Conservation (phyloP, 1,140 invertebrate genomes). For the Caerostris darwini region DNA sequence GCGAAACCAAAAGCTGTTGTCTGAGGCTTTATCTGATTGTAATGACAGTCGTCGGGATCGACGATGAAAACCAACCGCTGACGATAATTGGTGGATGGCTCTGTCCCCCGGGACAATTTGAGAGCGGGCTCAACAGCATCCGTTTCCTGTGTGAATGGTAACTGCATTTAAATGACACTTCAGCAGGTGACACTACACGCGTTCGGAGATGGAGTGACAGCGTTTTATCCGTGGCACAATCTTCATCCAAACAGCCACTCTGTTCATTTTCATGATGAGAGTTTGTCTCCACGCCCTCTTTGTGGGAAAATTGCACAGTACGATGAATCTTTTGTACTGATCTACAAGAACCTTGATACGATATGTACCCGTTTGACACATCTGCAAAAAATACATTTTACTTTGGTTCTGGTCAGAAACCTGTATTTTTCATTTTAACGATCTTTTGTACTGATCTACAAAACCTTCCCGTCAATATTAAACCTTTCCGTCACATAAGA, state of each 20-base stretch:
- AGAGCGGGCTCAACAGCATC: conserved; percentile 13
- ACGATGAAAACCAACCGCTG: conserved; percentile 52
- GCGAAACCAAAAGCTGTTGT: conserved; percentile 7
- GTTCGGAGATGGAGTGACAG: background rate
- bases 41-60: conserved; percentile 30
- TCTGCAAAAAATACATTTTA: too few species aligned
- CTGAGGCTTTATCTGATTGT: conserved; percentile 51
- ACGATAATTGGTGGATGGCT: conserved; percentile 49
- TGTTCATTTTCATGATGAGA: background rate
- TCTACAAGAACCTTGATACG: too few species aligned
- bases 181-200: conserved; percentile 60
- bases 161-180: conserved; percentile 52
- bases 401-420: too few species aligned
- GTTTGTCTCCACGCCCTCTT: background rate
- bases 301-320: too few species aligned
- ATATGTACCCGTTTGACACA: too few species aligned
- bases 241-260: background rate
- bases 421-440: too few species aligned
- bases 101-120: background rate
- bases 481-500: too few species aligned
- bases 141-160: conserved; percentile 58
- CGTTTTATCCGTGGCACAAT: background rate
- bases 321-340: too few species aligned
- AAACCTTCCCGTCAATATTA: too few species aligned
- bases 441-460: too few species aligned